phyloP scores from a whole-genome alignment of 2,797 vertebrate species.

The Cryptoblepharus egeriae region DNA sequence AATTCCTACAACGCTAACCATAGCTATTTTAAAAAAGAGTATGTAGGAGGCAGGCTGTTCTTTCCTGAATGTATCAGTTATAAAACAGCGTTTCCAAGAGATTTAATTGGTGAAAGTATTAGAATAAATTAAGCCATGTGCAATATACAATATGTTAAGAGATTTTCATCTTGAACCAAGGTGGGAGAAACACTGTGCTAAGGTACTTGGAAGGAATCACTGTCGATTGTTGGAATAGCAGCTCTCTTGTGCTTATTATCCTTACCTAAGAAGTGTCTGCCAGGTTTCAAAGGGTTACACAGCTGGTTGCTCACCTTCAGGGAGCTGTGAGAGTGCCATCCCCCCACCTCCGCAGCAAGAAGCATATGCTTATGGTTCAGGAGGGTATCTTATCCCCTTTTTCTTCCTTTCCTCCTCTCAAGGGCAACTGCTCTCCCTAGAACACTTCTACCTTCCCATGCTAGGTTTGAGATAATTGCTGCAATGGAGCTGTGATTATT shows the following conservation, averaged over 20 bases:
- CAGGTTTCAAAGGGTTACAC: conserved; percentile 29
- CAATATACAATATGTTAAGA: conserved; percentile 66
- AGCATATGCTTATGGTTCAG: conserved; percentile 62
- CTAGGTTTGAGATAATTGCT: conserved; percentile 67
- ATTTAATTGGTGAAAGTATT: conserved; percentile 76
- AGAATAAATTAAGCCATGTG: conserved; percentile 77
- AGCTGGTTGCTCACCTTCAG: conserved; percentile 56
- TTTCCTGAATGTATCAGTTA: conserved; percentile 63
- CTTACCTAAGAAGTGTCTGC: conserved; percentile 43
- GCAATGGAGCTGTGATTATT: conserved; percentile 52
- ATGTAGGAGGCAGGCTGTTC: conserved; percentile 61
- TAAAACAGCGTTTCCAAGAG: conserved; percentile 65
- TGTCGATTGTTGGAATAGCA: background rate
- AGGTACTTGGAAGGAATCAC: background rate
- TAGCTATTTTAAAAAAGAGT: background rate
- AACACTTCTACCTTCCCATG: conserved; percentile 68
- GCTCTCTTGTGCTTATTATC: conserved; percentile 21
- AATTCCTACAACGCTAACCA: conserved; percentile 54
- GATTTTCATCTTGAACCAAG: conserved; percentile 58
- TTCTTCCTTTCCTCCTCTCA: conserved; percentile 60
- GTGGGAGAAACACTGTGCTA: conserved; percentile 50
- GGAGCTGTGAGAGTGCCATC: conserved; percentile 58
- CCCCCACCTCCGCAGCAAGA: conserved; percentile 51
- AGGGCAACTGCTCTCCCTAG: conserved; percentile 77
- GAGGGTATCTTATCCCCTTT: conserved; percentile 58